These are phyloP conservation scores for Percopsis transmontana DNA, from an alignment of 2,113 vertebrate genomes.

Conservation along the genomic window DNA sequence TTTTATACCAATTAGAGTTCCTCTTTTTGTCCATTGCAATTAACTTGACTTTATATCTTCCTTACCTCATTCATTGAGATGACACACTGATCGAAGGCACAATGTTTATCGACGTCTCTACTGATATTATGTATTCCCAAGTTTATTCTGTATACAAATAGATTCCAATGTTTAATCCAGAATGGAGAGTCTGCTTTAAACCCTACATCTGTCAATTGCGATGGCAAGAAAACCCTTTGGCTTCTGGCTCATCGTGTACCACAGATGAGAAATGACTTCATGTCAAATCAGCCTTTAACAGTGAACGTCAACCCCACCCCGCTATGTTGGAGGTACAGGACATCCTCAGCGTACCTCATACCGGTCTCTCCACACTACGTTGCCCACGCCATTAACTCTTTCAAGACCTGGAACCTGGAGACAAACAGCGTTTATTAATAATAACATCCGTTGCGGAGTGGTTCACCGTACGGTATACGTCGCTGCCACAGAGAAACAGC, in stretches of 20 bases:
- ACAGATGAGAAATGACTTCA: not conserved
- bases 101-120: no score
- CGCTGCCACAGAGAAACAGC: no score
- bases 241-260: no score
- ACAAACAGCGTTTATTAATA: constrained; percentile 11
- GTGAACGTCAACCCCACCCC: not conserved
- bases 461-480: not conserved
- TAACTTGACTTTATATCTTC: no score
- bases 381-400: constrained; percentile 49
- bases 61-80: no score
- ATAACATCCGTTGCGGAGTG: not conserved
- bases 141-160: not conserved
- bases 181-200: no score
- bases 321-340: not conserved
- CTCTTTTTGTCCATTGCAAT: no score
- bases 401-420: constrained; percentile 59
- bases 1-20: not conserved
- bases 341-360: constrained; percentile 57
- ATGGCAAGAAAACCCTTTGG: no score
- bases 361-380: constrained; percentile 57
- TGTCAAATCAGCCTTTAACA: not conserved
- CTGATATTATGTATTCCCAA: no score
- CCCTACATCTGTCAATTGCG: no score
- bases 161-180: no score
- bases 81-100: no score